phyloP scores from a whole-genome alignment of 64 coral and sea anemone genomes.

The Stylophora pistillata region DNA sequence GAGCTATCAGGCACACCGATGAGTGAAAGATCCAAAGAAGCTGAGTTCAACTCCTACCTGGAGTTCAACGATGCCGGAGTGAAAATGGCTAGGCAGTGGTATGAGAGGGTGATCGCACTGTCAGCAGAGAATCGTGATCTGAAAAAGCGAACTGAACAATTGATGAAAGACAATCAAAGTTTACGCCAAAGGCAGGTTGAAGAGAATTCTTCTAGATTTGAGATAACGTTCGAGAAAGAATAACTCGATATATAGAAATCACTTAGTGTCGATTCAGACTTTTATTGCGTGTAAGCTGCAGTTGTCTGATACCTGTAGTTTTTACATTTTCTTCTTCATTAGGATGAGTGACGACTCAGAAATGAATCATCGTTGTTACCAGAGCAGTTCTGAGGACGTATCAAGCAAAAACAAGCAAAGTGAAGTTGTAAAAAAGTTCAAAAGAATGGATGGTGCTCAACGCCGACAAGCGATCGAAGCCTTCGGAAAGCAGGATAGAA shows the following conservation, averaged over 20 bases:
- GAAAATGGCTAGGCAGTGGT: neutral
- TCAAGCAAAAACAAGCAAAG: slow-evolving; percentile 42
- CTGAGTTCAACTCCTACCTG: neutral
- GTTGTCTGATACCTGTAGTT: neutral
- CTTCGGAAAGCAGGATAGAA: neutral
- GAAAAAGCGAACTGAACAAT: neutral
- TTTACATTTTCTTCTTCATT: neutral
- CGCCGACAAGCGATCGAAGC: slow-evolving; percentile 43
- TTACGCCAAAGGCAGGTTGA: neutral
- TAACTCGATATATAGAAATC: neutral
- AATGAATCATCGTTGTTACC: slow-evolving; percentile 41
- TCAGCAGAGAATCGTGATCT: neutral
- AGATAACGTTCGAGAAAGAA: neutral
- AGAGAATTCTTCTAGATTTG: neutral
- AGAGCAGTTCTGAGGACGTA: slow-evolving; percentile 49
- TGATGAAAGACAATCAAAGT: neutral
- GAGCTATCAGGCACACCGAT: neutral
- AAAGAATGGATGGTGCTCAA: slow-evolving; percentile 7
- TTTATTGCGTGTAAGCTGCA: neutral
- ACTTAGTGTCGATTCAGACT: neutral
- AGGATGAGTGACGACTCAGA: slow-evolving; percentile 38
- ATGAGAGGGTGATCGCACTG: neutral
- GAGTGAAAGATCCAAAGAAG: neutral
- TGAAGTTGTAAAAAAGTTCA: slow-evolving; percentile 19
- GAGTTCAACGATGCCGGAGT: neutral